These are phyloP conservation scores for Bradypodion pumilum DNA, from an alignment of 2,797 vertebrate genomes.

Conservation along the genomic window DNA sequence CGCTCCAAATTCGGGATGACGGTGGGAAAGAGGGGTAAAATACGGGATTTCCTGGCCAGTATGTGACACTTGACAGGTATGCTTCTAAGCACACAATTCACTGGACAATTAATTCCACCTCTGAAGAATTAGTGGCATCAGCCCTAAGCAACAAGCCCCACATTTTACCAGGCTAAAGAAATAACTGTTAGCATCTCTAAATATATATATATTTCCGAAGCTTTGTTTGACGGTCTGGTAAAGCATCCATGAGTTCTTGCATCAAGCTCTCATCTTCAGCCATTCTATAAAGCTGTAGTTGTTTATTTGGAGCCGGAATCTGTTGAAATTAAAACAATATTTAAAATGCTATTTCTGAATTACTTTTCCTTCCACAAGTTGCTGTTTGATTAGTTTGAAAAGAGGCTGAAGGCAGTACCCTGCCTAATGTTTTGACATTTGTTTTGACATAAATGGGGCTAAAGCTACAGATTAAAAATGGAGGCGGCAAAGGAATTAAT, in stretches of 20 bases:
- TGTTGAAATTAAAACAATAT: neutral
- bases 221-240: neutral
- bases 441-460: slow-evolving; percentile 8
- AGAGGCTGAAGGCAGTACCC: neutral
- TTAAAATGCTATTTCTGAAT: neutral
- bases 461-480: neutral
- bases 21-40: too few relatives aligned
- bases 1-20: too few relatives aligned
- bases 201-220: neutral
- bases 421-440: neutral
- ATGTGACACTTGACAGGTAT: too few relatives aligned
- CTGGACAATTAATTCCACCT: neutral
- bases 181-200: neutral
- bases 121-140: neutral
- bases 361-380: neutral
- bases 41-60: too few relatives aligned
- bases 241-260: neutral
- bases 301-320: neutral
- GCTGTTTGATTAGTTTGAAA: slow-evolving; percentile 14
- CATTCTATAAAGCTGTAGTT: neutral
- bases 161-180: neutral
- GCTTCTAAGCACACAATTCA: slow-evolving; percentile 8
- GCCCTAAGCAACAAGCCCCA: neutral
- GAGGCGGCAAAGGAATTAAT: neutral
- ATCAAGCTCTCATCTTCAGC: neutral